Conservation (phyloP, 2,888 invertebrate genomes). For the Lasioglossum leucozonium region DNA sequence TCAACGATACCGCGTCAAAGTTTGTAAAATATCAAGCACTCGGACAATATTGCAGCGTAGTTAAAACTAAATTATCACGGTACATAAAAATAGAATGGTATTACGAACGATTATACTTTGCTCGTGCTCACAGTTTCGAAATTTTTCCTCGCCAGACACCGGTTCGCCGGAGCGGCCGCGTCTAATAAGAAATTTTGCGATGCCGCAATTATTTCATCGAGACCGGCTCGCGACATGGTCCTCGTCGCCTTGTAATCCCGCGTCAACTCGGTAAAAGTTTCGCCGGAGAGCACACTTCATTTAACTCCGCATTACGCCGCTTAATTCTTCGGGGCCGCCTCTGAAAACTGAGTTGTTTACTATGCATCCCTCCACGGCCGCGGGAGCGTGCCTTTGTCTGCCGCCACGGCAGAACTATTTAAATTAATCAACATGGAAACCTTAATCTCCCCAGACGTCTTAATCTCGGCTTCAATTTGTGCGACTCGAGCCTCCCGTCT, state of each 20-base stretch:
- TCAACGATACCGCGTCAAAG: too few species aligned
- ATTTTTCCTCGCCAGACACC: neutral
- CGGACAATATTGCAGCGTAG: too few species aligned
- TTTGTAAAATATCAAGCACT: too few species aligned
- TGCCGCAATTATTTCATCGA: slow-evolving; percentile 34
- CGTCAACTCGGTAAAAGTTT: slow-evolving; percentile 40
- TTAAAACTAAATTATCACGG: too few species aligned
- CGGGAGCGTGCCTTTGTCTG: slow-evolving; percentile 60
- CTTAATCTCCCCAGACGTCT: slow-evolving; percentile 75
- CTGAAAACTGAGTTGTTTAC: slow-evolving; percentile 65
- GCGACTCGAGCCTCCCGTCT: slow-evolving; percentile 52
- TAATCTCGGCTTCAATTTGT: slow-evolving; percentile 75
- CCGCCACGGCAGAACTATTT: slow-evolving; percentile 69
- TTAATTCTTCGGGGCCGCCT: slow-evolving; percentile 50
- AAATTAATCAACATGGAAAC: slow-evolving; percentile 75
- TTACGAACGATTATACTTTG: too few species aligned
- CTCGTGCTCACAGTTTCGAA: neutral
- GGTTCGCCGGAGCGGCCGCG: neutral
- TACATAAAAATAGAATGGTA: too few species aligned
- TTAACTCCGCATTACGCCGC: slow-evolving; percentile 57
- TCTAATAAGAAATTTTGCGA: slow-evolving; percentile 20
- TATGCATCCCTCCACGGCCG: slow-evolving; percentile 54
- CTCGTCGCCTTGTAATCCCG: slow-evolving; percentile 22
- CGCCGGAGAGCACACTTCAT: slow-evolving; percentile 48
- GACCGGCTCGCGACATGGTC: slow-evolving; percentile 9